phyloP scores from a whole-genome alignment of 2,113 vertebrate species.

The Typhlomys cinereus region DNA sequence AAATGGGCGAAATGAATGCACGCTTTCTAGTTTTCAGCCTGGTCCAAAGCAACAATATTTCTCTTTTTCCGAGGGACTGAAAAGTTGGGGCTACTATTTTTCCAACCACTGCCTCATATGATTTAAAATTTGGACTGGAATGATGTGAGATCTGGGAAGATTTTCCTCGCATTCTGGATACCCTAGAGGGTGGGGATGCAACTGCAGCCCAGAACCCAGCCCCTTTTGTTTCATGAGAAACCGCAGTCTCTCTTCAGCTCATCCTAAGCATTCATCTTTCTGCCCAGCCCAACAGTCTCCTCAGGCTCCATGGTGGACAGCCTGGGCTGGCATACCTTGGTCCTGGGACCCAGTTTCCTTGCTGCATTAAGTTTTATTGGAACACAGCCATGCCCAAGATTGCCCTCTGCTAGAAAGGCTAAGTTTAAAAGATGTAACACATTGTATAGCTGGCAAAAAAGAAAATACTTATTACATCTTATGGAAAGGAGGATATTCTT shows the following conservation, averaged over 20 bases:
- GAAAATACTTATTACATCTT: not conserved
- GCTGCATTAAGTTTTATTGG: not conserved
- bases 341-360: not conserved
- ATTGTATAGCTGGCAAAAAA: not conserved
- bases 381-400: not conserved
- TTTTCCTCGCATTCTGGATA: not conserved
- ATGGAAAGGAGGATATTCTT: not conserved
- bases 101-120: not conserved
- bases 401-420: not conserved
- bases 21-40: not conserved
- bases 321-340: not conserved
- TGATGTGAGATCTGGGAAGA: slow-evolving; percentile 11
- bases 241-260: not conserved
- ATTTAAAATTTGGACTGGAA: slow-evolving; percentile 35
- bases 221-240: not conserved
- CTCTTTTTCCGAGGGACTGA: slow-evolving; percentile 33
- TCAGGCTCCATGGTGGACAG: not conserved
- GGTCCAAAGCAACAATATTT: slow-evolving; percentile 34
- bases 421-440: not conserved
- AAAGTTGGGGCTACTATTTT: not conserved
- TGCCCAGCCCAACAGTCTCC: not conserved
- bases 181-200: not conserved
- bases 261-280: not conserved
- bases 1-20: slow-evolving; percentile 21
- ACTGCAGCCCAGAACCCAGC: not conserved